phyloP scores from a whole-genome alignment of 2,113 vertebrate genomes.

The Sander lucioperca region DNA sequence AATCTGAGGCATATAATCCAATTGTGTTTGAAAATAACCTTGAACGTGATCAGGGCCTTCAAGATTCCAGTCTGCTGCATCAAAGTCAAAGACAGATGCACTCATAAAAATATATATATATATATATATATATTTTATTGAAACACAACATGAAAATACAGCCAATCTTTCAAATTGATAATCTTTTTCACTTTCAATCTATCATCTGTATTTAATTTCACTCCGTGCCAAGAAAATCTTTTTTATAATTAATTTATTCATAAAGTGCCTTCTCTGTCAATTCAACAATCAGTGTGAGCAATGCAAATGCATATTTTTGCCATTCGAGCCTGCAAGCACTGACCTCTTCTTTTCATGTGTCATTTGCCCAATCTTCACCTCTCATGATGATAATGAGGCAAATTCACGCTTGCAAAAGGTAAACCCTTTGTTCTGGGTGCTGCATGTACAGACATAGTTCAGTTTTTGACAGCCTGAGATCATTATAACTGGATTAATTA shows the following conservation, averaged over 20 bases:
- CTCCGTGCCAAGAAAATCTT: background rate
- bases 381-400: background rate
- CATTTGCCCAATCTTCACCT: background rate
- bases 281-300: background rate
- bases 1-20: conserved; percentile 18
- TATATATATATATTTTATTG: too few relatives aligned
- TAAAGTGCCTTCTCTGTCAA: background rate
- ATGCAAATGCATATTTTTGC: background rate
- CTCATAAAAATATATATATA: background rate
- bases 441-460: background rate
- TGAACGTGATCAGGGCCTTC: background rate
- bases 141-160: background rate
- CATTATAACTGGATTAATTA: conserved; percentile 13
- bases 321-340: background rate
- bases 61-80: background rate
- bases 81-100: background rate
- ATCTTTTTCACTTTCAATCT: background rate
- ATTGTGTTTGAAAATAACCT: conserved; percentile 26
- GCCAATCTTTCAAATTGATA: background rate
- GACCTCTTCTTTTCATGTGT: background rate
- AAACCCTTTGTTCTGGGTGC: background rate
- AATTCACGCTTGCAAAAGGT: background rate
- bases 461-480: background rate
- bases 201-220: background rate
- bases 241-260: background rate